Conservation (phyloP, 2,888 invertebrate species). For the Drosophila lacicola region DNA sequence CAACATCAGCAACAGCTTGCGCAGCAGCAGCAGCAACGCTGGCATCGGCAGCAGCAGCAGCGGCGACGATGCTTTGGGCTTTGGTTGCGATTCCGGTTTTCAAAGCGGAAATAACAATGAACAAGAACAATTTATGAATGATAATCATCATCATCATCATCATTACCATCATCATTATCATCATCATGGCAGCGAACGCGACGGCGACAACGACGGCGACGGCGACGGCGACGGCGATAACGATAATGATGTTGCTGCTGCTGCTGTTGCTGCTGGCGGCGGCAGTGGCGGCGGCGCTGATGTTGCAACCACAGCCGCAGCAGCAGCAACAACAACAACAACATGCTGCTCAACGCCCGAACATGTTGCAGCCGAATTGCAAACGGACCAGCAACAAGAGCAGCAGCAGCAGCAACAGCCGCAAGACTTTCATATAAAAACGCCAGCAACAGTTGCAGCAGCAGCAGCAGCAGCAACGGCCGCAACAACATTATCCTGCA, state of each 20-base stretch:
- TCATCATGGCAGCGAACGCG: conserved; percentile 42
- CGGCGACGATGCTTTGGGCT: conserved; percentile 43
- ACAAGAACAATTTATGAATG: conserved; percentile 71
- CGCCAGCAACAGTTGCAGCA: conserved; percentile 16
- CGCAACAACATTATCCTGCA: conserved; percentile 28
- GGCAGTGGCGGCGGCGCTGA: conserved; percentile 1
- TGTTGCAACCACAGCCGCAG: conserved; percentile 23
- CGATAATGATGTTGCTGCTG: conserved; percentile 34
- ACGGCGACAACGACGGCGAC: conserved; percentile 32
- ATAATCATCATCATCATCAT: conserved; percentile 72
- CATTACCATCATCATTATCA: conserved; percentile 73
- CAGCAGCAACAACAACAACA: conserved; percentile 18
- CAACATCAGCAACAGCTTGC: conserved; percentile 26
- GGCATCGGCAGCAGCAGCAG: conserved; percentile 16
- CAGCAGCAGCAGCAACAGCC: conserved; percentile 24
- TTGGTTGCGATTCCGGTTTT: conserved; percentile 75
- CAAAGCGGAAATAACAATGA: conserved; percentile 76
- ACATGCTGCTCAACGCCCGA: conserved; percentile 34
- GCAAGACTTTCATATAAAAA: conserved; percentile 36
- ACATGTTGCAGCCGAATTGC: conserved; percentile 22
- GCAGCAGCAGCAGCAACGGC: conserved; percentile 26
- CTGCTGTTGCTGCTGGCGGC: conserved; percentile 18
- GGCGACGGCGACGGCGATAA: conserved; percentile 26
- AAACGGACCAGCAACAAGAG: conserved; percentile 4
- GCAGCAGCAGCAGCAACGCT: conserved; percentile 34